These are phyloP conservation scores for Callopanchax toddi DNA, from an alignment of 2,113 vertebrate species.

Conservation along the genomic window DNA sequence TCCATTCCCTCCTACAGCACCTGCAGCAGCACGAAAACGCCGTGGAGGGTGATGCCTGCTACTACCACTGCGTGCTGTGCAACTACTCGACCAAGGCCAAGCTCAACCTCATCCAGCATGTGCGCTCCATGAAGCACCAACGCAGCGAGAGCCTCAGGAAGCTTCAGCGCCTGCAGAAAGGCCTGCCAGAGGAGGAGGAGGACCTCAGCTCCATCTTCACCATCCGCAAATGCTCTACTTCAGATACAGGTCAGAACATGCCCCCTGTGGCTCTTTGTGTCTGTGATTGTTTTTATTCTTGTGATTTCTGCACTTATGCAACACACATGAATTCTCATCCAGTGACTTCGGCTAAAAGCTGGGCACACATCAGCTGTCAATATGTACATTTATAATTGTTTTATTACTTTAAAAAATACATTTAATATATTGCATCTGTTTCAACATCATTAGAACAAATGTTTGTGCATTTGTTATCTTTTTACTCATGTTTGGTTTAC, in stretches of 20 bases:
- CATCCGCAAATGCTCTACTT: slow-evolving; percentile 91
- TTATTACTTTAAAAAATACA: not conserved
- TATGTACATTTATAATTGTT: not conserved
- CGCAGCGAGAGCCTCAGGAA: slow-evolving; percentile 95
- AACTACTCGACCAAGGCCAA: slow-evolving; percentile 99
- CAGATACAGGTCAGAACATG: slow-evolving; percentile 86
- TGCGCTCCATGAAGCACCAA: slow-evolving; percentile 98
- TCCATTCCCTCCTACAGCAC: slow-evolving; percentile 82
- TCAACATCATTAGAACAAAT: not conserved
- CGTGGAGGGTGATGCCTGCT: slow-evolving; percentile 94
- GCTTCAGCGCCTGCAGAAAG: slow-evolving; percentile 95
- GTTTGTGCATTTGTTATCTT: not conserved
- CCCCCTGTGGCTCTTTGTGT: slow-evolving; percentile 12
- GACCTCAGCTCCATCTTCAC: slow-evolving; percentile 96
- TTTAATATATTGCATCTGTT: not conserved
- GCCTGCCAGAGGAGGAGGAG: slow-evolving; percentile 93
- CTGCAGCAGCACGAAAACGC: slow-evolving; percentile 96
- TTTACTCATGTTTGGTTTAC: not conserved
- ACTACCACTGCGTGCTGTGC: slow-evolving; percentile 96
- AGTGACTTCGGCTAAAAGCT: not conserved
- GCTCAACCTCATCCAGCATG: slow-evolving; percentile 98
- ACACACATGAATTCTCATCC: slow-evolving; percentile 15
- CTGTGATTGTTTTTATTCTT: not conserved
- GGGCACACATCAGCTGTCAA: not conserved
- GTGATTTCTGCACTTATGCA: not conserved